Evolutionary conservation across 2,113 vertebrate species (phyloP).

Genomic region (Colius striatus): DNA sequence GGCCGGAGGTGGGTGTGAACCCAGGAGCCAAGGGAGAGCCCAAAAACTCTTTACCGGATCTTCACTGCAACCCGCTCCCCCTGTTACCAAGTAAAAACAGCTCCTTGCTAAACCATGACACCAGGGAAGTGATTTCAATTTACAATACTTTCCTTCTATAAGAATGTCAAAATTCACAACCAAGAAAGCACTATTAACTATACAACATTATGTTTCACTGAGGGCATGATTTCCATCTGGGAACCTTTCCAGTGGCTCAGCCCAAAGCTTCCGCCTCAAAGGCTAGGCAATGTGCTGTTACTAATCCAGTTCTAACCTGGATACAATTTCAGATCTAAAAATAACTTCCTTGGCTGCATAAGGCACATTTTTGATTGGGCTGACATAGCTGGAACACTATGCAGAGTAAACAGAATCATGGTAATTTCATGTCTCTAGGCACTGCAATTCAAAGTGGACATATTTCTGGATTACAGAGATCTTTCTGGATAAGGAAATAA

Average conservation of each 20-base stretch:
- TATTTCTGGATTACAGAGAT: background rate
- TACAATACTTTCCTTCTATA: background rate
- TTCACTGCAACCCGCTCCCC: no score
- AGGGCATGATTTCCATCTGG: conserved; percentile 22
- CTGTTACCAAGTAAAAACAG: no score
- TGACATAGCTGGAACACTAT: background rate
- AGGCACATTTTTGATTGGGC: background rate
- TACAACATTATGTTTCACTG: background rate
- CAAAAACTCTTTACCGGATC: no score
- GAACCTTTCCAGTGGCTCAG: conserved; percentile 4
- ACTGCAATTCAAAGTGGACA: background rate
- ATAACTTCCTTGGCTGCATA: conserved; percentile 27
- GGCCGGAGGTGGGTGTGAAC: no score
- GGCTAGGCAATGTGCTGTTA: conserved; percentile 44
- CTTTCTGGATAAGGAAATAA: background rate
- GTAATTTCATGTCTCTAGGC: background rate
- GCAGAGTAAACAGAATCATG: background rate
- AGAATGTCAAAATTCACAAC: background rate
- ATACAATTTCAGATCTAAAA: conserved; percentile 51
- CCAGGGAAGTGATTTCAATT: background rate
- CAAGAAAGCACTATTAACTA: background rate
- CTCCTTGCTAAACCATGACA: no score
- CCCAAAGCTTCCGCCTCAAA: conserved; percentile 23
- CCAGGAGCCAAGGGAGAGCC: no score
- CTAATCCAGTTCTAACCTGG: conserved; percentile 57